Conservation (phyloP, 2,113 vertebrate genomes). For the Burhinus oedicnemus region DNA sequence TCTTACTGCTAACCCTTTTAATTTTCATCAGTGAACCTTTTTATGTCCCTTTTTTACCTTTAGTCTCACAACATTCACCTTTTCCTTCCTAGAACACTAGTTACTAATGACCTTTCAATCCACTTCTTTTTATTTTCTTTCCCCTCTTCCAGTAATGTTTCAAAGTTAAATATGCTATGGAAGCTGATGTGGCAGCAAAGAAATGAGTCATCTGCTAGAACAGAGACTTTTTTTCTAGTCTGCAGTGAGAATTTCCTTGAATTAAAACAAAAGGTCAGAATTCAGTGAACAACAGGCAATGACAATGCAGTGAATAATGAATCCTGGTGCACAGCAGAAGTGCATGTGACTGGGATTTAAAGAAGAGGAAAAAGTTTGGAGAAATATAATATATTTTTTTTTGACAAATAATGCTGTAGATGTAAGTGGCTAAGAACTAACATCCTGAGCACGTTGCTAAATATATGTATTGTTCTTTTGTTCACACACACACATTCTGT, state of each 20-base stretch:
- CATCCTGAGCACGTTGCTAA: neutral
- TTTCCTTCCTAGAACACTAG: neutral
- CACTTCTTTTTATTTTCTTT: neutral
- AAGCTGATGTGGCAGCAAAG: neutral
- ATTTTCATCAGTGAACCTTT: neutral
- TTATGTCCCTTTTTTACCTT: neutral
- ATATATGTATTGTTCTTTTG: neutral
- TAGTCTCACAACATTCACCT: neutral
- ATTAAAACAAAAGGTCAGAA: slow-evolving; percentile 66
- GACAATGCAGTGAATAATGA: slow-evolving; percentile 26
- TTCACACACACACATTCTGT: neutral
- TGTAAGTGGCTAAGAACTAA: neutral
- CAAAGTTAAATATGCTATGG: neutral
- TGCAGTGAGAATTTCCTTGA: slow-evolving; percentile 16
- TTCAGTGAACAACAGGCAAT: neutral
- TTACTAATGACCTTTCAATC: neutral
- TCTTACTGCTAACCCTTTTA: neutral
- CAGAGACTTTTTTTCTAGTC: neutral
- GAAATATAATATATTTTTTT: neutral
- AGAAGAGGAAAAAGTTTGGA: neutral
- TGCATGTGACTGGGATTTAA: neutral
- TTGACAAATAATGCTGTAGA: neutral
- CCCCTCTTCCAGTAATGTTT: neutral
- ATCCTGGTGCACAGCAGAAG: neutral
- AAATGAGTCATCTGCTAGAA: slow-evolving; percentile 33